Conservation (phyloP, 1,140 invertebrate species). For the Bombus difficillimus region DNA sequence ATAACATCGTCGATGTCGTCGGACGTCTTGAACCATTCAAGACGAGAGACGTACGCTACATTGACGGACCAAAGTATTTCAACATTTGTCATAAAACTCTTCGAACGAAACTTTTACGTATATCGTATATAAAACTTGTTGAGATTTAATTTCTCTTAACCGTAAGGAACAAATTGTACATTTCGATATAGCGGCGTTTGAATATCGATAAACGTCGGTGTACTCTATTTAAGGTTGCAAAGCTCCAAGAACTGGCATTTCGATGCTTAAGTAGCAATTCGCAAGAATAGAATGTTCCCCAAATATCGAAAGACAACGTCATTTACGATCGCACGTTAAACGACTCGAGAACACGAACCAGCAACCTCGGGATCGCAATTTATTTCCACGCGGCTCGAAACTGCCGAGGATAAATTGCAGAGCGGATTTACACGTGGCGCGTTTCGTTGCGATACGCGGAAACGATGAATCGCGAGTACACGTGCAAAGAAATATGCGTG, state of each 20-base stretch:
- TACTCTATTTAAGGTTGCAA: background rate
- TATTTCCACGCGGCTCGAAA: background rate
- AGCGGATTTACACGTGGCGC: constrained; percentile 5
- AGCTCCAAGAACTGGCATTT: background rate
- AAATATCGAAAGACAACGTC: background rate
- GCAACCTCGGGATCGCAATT: background rate
- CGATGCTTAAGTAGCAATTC: no score
- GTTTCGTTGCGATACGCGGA: constrained; percentile 14
- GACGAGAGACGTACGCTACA: no score
- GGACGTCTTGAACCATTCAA: no score
- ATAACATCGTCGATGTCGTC: no score
- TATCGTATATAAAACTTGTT: no score
- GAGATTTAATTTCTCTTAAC: no score
- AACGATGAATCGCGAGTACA: constrained; percentile 1
- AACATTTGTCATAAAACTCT: no score
- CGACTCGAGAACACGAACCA: background rate
- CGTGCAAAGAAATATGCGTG: constrained; percentile 34
- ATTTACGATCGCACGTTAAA: background rate
- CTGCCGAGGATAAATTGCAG: background rate
- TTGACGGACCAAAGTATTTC: no score
- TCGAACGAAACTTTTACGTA: no score
- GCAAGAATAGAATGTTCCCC: background rate
- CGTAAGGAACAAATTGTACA: no score
- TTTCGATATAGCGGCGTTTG: no score
- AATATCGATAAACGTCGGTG: no score